These are phyloP conservation scores for Chaitophorus viminalis DNA, from an alignment of 2,888 invertebrate species.

Conservation along the genomic window DNA sequence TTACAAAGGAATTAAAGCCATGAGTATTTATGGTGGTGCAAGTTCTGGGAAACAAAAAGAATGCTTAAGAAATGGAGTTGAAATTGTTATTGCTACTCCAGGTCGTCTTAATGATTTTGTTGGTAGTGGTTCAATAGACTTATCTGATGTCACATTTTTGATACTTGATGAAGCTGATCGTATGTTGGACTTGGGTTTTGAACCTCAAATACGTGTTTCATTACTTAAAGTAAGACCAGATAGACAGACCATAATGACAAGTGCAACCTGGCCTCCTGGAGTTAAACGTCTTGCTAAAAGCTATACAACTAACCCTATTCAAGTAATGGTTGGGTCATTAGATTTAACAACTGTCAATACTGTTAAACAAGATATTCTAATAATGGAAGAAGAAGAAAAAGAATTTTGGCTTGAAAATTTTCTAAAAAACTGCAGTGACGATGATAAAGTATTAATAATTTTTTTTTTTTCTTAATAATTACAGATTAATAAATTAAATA, in stretches of 20 bases:
- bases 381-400: constrained; percentile 80
- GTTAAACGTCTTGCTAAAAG: constrained; percentile 85
- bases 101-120: constrained; percentile 93
- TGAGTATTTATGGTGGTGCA: constrained; percentile 93
- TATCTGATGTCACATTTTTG: constrained; percentile 82
- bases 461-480: too few species aligned
- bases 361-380: constrained; percentile 82
- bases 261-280: constrained; percentile 93
- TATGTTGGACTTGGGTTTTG: constrained; percentile 89
- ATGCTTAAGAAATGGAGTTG: constrained; percentile 80
- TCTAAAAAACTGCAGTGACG: constrained; percentile 5
- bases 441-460: constrained; percentile 38
- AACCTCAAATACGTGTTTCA: constrained; percentile 86
- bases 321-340: constrained; percentile 87
- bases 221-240: constrained; percentile 85
- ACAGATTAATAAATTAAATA: background rate
- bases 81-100: constrained; percentile 95
- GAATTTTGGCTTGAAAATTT: constrained; percentile 66
- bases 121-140: constrained; percentile 68
- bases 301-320: constrained; percentile 90
- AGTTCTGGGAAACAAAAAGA: constrained; percentile 82
- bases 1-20: constrained; percentile 66
- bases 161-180: constrained; percentile 93
- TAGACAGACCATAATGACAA: constrained; percentile 95
- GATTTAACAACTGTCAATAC: constrained; percentile 91